Conservation (phyloP, 2,113 vertebrate genomes). For the Callorhinus ursinus region DNA sequence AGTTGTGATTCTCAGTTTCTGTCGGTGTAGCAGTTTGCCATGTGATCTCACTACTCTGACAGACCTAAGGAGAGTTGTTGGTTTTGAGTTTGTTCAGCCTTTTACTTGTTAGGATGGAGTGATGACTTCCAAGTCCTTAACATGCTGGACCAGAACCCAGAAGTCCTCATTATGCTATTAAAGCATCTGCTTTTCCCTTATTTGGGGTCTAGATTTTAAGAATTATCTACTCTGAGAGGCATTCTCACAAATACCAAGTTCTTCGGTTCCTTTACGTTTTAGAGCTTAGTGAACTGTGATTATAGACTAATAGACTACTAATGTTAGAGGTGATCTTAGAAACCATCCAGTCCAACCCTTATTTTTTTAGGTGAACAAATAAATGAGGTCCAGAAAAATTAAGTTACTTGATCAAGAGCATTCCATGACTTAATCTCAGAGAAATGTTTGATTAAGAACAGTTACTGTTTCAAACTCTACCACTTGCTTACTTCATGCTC, state of each 20-base stretch:
- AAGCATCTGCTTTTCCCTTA: neutral
- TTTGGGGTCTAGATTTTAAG: neutral
- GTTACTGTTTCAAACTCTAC: neutral
- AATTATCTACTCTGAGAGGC: neutral
- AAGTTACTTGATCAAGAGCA: neutral
- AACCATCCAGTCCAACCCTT: neutral
- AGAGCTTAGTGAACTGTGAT: neutral
- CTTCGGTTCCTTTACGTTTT: neutral
- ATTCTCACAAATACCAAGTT: neutral
- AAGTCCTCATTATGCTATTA: neutral
- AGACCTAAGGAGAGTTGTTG: neutral
- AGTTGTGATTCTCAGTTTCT: neutral
- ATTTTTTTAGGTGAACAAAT: neutral
- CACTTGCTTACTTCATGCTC: neutral
- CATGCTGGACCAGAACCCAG: neutral
- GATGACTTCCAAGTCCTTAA: neutral
- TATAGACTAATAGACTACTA: neutral
- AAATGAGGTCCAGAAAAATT: neutral
- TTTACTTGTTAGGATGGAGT: neutral
- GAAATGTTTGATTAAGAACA: neutral
- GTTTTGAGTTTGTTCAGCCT: neutral
- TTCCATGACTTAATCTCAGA: constrained; percentile 28
- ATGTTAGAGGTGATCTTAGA: neutral
- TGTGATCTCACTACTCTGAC: neutral
- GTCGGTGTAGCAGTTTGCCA: neutral